These are phyloP conservation scores for Lepidothrix coronata DNA, from an alignment of 2,113 vertebrate species.

Conservation along the genomic window DNA sequence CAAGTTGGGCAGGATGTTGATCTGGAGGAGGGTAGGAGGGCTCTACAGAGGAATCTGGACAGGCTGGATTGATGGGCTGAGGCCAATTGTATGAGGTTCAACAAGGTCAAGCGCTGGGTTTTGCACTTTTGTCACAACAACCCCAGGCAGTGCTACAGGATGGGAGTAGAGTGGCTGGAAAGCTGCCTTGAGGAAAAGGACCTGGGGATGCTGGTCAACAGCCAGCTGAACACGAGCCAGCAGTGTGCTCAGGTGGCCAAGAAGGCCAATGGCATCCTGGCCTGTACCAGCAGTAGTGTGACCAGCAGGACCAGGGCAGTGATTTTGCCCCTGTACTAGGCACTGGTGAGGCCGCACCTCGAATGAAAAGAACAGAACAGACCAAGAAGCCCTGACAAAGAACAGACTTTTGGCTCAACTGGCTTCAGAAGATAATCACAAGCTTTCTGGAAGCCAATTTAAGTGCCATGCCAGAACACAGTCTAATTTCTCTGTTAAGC, in stretches of 20 bases:
- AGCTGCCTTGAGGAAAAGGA: neutral
- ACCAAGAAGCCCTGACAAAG: slow-evolving; percentile 41
- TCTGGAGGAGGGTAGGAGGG: neutral
- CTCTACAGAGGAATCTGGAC: neutral
- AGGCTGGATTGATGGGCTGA: neutral
- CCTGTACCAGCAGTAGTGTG: neutral
- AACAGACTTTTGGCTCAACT: slow-evolving; percentile 47
- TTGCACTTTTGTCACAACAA: neutral
- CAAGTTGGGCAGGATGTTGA: neutral
- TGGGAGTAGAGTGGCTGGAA: neutral
- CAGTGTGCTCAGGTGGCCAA: neutral
- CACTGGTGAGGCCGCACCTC: neutral
- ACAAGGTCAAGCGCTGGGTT: accelerated
- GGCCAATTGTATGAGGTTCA: neutral
- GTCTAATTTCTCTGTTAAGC: slow-evolving; percentile 49
- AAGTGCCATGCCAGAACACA: slow-evolving; percentile 48
- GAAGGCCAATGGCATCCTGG: neutral
- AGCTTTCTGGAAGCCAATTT: slow-evolving; percentile 56
- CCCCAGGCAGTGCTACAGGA: neutral
- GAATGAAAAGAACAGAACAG: neutral
- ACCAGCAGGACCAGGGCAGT: neutral
- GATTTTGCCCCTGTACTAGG: neutral
- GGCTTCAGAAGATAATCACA: slow-evolving; percentile 38
- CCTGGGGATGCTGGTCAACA: neutral
- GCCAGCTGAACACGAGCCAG: neutral